Conservation (phyloP, 2,113 vertebrate species). For the Channa argus region DNA sequence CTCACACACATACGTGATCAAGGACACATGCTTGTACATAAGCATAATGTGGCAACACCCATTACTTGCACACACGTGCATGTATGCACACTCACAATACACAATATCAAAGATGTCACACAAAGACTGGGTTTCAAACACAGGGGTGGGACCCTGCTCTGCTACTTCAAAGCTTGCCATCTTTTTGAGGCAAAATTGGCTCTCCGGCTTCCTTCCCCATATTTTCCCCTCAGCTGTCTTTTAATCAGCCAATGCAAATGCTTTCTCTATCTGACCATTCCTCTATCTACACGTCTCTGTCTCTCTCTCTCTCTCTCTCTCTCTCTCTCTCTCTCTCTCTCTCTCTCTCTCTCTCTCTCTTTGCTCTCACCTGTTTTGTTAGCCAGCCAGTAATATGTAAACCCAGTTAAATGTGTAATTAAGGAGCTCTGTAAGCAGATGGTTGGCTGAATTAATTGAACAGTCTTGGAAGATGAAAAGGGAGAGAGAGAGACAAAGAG, state of each 20-base stretch:
- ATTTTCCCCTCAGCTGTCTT: constrained; percentile 57
- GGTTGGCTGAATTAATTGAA: constrained; percentile 71
- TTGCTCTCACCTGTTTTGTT: constrained; percentile 71
- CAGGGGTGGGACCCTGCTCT: constrained; percentile 60
- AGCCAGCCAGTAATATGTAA: constrained; percentile 65
- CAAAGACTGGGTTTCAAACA: constrained; percentile 72
- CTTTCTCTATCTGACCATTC: background rate
- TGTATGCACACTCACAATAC: constrained; percentile 6
- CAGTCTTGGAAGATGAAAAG: constrained; percentile 62
- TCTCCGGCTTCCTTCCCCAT: constrained; percentile 50
- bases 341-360: no score
- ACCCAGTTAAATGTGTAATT: constrained; percentile 78
- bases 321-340: no score
- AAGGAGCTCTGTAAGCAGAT: constrained; percentile 72
- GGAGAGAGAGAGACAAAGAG: constrained; percentile 45
- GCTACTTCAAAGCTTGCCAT: constrained; percentile 75
- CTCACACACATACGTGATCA: background rate
- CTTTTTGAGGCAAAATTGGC: constrained; percentile 76
- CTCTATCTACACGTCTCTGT: no score
- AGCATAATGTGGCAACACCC: constrained; percentile 20
- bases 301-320: no score
- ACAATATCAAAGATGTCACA: constrained; percentile 72
- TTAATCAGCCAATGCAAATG: constrained; percentile 74
- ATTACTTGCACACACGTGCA: constrained; percentile 19
- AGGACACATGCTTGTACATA: constrained; percentile 15